Percentiles rank a stretch among this genome's conserved stretches.
phyloP scores from a whole-genome alignment of 2,113 vertebrate genomes.

The Marmota flaviventris region DNA sequence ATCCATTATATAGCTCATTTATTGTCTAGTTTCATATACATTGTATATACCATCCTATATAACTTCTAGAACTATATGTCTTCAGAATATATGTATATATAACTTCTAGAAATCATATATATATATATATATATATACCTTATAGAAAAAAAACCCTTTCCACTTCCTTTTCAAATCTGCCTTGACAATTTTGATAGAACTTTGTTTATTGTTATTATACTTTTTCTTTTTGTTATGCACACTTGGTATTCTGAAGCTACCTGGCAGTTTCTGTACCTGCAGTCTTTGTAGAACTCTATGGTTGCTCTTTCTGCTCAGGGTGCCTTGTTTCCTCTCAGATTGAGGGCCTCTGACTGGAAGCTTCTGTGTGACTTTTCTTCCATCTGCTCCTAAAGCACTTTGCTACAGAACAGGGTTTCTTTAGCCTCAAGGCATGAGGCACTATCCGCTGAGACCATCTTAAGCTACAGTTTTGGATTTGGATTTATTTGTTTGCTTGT shows the following conservation, averaged over 20 bases:
- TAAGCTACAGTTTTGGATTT: constrained; percentile 7
- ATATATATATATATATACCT: not conserved
- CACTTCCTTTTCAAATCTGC: not conserved
- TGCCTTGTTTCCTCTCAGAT: not conserved
- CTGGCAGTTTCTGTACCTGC: not conserved
- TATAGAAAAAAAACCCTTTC: not conserved
- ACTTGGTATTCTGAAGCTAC: not conserved
- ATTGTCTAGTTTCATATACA: not conserved
- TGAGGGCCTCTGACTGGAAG: not conserved
- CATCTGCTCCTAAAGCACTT: not conserved
- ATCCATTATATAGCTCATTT: not conserved
- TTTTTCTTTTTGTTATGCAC: not conserved
- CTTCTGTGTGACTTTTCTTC: not conserved
- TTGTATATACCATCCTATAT: not conserved
- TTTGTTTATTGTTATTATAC: not conserved
- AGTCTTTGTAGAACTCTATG: not conserved
- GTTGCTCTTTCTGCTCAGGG: not conserved
- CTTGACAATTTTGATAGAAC: constrained; percentile 1
- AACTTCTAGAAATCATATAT: not conserved
- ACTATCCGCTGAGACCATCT: not conserved
- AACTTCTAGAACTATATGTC: not conserved
- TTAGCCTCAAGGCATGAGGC: not conserved
- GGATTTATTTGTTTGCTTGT: not conserved
- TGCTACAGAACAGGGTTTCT: not conserved
- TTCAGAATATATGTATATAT: not conserved